Base-by-base conservation (phyloP, 1,140 invertebrate species). In the Ceratosolen solmsi region DNA sequence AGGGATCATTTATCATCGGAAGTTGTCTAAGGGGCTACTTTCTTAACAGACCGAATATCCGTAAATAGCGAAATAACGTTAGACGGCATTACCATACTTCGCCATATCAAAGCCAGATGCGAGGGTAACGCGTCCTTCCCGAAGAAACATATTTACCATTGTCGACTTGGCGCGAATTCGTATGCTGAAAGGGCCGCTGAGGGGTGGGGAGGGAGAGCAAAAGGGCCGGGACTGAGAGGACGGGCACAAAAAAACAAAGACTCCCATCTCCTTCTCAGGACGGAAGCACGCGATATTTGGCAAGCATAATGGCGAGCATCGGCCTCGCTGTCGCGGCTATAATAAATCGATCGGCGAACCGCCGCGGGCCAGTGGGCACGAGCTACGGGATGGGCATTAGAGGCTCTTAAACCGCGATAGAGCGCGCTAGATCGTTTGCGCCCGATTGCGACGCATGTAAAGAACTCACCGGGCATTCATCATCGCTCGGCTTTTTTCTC, bases 71-170 rank as follows among this genome's bases (percentile, higher is more conserved):
- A 68, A 68, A 36, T 68, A 38, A 38, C 33, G 63, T 68, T 38
- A 68, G 33, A 36, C 0, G 8, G 33, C 8, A 68, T 68, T 68
- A 33, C 22, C 63, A 68, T 68, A 68, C 72, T 74, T n/a, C 63
- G 33, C 36, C 20, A 2, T 51, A 15, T 74, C 41, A 38, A 56
- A 76, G 56, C 63, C 80, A 81, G 80, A 54, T 81, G 80, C 20
- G 30, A n/a, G 25, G 0, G 15, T 46, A 70, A 33, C 63, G 13
- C 41, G 33, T 65, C 63, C 2, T 0, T 30, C 1, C n/a, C 46
- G 15, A 63, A 49, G n/a, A 76, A 75, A 80, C 79, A 68, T 72
- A 80, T 74, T 80, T 68, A 22, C 41, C 63, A 30, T 68, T 68
- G 71, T 36, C 9, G 30, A 36, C 60, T 65, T 41, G 70, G 36